Evolutionary conservation across 2,113 vertebrate species (phyloP).

Genomic region (Sylvia atricapilla): DNA sequence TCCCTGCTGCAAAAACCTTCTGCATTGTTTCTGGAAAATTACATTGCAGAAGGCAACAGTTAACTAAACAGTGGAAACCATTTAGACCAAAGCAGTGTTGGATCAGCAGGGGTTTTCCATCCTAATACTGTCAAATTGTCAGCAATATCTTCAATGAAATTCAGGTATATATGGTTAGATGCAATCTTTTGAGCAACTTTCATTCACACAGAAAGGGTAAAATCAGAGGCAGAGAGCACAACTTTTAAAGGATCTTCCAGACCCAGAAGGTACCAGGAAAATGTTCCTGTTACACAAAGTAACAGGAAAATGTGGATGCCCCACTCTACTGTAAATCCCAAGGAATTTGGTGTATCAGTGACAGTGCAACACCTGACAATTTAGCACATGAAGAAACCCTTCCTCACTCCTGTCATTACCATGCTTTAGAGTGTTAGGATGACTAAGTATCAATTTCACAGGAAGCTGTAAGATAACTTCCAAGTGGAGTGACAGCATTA

Average conservation of each 20-base stretch:
- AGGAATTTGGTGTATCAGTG: neutral
- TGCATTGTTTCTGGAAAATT: neutral
- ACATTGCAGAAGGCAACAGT: neutral
- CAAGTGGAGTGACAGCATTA: neutral
- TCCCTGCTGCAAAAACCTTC: neutral
- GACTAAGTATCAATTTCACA: neutral
- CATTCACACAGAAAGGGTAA: neutral
- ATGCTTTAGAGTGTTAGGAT: neutral
- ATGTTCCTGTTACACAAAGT: neutral
- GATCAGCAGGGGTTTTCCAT: neutral
- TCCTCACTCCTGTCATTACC: neutral
- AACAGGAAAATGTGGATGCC: neutral
- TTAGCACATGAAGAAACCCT: neutral
- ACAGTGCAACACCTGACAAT: neutral
- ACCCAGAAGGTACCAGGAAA: neutral
- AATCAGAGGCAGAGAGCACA: neutral
- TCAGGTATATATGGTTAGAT: neutral
- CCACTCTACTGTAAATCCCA: neutral
- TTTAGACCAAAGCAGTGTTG: neutral
- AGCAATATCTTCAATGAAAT: neutral
- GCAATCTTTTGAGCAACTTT: neutral
- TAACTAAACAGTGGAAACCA: neutral
- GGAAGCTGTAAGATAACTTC: neutral
- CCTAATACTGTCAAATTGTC: neutral
- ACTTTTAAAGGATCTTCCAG: neutral